Evolutionary conservation across 2,888 invertebrate species (phyloP).

Genomic region (Cephus nigrinus): DNA sequence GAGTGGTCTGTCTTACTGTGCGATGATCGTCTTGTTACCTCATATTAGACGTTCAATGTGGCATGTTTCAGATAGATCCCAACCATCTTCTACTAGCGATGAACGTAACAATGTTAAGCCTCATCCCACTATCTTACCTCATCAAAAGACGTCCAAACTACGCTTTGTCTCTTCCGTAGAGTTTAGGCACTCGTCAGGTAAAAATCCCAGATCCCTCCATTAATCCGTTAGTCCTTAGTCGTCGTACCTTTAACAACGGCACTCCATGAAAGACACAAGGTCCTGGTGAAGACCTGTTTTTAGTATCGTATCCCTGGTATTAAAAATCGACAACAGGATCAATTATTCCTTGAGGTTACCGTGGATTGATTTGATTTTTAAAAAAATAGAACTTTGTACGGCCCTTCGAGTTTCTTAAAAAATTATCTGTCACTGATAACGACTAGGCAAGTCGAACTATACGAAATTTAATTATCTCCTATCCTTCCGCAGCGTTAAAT

Average conservation of each 20-base stretch:
- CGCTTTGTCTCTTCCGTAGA: conserved; percentile 87
- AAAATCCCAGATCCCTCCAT: conserved; percentile 45
- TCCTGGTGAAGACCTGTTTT: neutral
- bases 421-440: neutral
- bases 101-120: conserved; percentile 67
- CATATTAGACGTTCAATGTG: conserved; percentile 63
- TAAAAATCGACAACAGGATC: neutral
- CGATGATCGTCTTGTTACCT: conserved; percentile 33
- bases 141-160: conserved; percentile 76
- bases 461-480: neutral
- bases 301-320: neutral
- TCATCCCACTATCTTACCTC: conserved; percentile 62
- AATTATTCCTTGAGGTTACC: neutral
- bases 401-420: neutral
- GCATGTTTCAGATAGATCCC: conserved; percentile 73
- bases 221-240: conserved; percentile 2
- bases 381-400: neutral
- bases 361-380: conserved; percentile 5
- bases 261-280: neutral
- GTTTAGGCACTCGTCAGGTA: conserved; percentile 82
- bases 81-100: conserved; percentile 71
- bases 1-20: conserved; percentile 37
- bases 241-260: no score
- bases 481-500: neutral
- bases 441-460: neutral